Conservation (phyloP, 2,797 vertebrate species). For the Dallia pectoralis region DNA sequence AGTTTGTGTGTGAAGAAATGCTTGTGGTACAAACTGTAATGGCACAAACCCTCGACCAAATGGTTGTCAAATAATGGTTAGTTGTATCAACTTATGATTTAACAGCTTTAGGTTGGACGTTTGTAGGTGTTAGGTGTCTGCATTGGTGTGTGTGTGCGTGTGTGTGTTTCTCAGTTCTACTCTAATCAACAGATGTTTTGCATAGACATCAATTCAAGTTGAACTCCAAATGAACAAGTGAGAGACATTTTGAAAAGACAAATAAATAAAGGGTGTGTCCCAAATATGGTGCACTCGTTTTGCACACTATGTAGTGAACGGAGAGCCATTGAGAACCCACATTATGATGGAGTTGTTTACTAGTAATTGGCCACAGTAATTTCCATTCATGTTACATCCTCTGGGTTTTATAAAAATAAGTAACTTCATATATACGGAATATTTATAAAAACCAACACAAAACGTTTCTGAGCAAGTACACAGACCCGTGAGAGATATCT, state of each 20-base stretch:
- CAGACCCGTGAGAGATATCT: constrained; percentile 33
- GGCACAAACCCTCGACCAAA: too few relatives aligned
- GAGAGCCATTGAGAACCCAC: background rate
- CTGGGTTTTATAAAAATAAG: constrained; percentile 74
- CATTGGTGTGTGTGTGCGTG: too few relatives aligned
- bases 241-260: constrained; percentile 9
- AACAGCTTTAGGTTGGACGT: too few relatives aligned
- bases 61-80: too few relatives aligned
- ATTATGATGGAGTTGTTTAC: constrained; percentile 36
- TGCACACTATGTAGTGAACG: background rate
- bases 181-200: constrained; percentile 61
- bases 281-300: background rate
- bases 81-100: too few relatives aligned
- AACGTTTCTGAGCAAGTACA: constrained; percentile 38
- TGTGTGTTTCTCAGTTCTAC: constrained; percentile 16
- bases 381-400: constrained; percentile 14
- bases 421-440: constrained; percentile 61
- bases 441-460: constrained; percentile 37
- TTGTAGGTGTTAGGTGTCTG: too few relatives aligned
- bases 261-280: background rate
- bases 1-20: too few relatives aligned
- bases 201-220: constrained; percentile 75
- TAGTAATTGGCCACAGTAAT: constrained; percentile 42
- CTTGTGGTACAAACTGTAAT: too few relatives aligned
- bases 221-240: constrained; percentile 60